Conservation (phyloP, 2,113 vertebrate species). For the Sula dactylatra region DNA sequence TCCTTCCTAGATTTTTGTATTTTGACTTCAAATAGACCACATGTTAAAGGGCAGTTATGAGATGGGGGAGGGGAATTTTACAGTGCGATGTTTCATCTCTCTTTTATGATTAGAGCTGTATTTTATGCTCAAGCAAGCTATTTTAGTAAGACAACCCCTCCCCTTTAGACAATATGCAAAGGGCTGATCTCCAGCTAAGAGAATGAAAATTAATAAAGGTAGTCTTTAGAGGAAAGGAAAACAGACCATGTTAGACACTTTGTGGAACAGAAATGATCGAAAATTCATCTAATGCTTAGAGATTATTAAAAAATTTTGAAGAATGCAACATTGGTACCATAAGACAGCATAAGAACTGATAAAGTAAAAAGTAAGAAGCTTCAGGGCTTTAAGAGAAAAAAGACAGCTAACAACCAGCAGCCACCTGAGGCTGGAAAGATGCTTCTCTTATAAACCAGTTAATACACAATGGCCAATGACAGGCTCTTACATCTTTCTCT, state of each 20-base stretch:
- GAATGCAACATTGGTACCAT: neutral
- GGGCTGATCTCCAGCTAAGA: neutral
- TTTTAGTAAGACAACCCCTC: conserved; percentile 37
- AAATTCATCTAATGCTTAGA: neutral
- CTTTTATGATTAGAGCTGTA: conserved; percentile 41
- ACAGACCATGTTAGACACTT: neutral
- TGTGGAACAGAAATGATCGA: neutral
- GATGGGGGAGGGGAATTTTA: neutral
- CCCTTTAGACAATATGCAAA: conserved; percentile 34
- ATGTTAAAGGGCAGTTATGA: conserved; percentile 34
- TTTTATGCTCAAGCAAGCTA: conserved; percentile 36
- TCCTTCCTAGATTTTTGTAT: conserved; percentile 13
- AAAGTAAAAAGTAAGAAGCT: neutral
- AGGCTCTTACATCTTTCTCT: conserved; percentile 17
- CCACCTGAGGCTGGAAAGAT: conserved; percentile 48
- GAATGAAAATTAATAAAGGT: neutral
- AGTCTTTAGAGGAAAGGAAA: conserved; percentile 2
- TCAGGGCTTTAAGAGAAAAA: neutral
- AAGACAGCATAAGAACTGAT: neutral
- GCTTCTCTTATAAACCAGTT: conserved; percentile 24
- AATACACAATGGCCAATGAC: conserved; percentile 40
- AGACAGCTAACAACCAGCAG: conserved; percentile 5
- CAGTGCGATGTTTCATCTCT: neutral
- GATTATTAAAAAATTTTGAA: neutral
- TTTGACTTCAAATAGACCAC: conserved; percentile 58